Conservation (phyloP, 2,797 vertebrate species). For the Danio aesculapii region DNA sequence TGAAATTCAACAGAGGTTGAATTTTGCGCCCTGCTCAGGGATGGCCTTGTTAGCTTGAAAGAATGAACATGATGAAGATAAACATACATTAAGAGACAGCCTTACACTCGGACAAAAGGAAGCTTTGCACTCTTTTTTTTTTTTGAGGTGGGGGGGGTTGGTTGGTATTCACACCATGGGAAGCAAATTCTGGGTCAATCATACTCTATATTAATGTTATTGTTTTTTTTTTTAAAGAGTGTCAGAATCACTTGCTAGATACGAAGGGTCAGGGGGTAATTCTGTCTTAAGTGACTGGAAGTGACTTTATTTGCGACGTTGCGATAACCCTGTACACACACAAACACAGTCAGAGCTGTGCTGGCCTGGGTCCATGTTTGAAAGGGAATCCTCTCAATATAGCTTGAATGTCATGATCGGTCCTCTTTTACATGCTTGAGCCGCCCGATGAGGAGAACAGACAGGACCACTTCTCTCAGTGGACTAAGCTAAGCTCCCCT, state of each 20-base stretch:
- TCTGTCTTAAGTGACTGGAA: conserved; percentile 63
- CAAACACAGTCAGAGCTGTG: conserved; percentile 39
- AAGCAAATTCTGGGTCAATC: conserved; percentile 76
- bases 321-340: conserved; percentile 24
- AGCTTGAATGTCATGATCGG: conserved; percentile 54
- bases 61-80: conserved; percentile 86
- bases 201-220: conserved; percentile 52
- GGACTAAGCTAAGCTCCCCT: conserved; percentile 64
- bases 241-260: conserved; percentile 52
- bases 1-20: conserved; percentile 84
- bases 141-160: conserved; percentile 55
- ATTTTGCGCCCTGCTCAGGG: conserved; percentile 92
- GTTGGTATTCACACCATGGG: conserved; percentile 75
- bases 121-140: conserved; percentile 87
- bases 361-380: conserved; percentile 46
- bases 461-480: conserved; percentile 60
- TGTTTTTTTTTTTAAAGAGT: conserved; percentile 37
- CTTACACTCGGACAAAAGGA: conserved; percentile 88
- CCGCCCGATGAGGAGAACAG: conserved; percentile 61
- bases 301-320: conserved; percentile 54
- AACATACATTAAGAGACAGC: conserved; percentile 78
- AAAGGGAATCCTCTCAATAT: conserved; percentile 54
- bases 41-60: conserved; percentile 94
- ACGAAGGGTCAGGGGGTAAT: conserved; percentile 55
- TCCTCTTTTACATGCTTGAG: conserved; percentile 55